Conservation (phyloP, 2,888 invertebrate species). For the Lepidocyrtinus sp. region DNA sequence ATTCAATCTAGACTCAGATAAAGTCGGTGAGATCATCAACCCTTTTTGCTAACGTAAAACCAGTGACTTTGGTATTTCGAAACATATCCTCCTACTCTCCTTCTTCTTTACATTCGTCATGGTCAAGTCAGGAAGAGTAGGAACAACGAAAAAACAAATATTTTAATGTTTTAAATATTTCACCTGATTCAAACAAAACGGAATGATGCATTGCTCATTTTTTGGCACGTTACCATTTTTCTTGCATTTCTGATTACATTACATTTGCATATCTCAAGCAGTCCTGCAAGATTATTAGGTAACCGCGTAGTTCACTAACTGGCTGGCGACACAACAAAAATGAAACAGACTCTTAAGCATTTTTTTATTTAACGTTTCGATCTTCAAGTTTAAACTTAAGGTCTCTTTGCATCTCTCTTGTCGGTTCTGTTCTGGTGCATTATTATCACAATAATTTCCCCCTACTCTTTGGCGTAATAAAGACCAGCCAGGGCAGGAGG, state of each 20-base stretch:
- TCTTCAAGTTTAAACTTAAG: slow-evolving; percentile 17
- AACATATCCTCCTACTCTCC: slow-evolving; percentile 15
- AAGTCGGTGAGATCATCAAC: slow-evolving; percentile 22
- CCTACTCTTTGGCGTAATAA: slow-evolving; percentile 30
- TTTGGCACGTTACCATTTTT: slow-evolving; percentile 2
- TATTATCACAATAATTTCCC: slow-evolving; percentile 15
- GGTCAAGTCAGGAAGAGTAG: background rate
- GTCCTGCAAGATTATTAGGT: slow-evolving; percentile 12
- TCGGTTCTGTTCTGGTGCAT: slow-evolving; percentile 6
- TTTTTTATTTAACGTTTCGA: background rate
- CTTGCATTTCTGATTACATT: slow-evolving; percentile 6
- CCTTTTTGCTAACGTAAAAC: background rate
- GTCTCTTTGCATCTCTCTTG: slow-evolving; percentile 4
- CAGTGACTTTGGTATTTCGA: background rate
- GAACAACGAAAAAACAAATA: slow-evolving; percentile 19
- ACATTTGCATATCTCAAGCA: background rate
- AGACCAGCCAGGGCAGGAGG: slow-evolving; percentile 15
- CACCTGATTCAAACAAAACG: background rate
- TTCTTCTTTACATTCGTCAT: background rate
- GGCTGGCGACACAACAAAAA: background rate
- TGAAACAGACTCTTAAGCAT: slow-evolving; percentile 8
- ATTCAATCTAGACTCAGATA: background rate
- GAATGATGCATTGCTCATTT: background rate
- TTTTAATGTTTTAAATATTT: too few species aligned
- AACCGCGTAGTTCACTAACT: slow-evolving; percentile 13